Percentiles rank a stretch among this genome's conserved stretches.
Evolutionary conservation across 2,797 vertebrate genomes (phyloP).

Genomic region (Acanthurus tractus): DNA sequence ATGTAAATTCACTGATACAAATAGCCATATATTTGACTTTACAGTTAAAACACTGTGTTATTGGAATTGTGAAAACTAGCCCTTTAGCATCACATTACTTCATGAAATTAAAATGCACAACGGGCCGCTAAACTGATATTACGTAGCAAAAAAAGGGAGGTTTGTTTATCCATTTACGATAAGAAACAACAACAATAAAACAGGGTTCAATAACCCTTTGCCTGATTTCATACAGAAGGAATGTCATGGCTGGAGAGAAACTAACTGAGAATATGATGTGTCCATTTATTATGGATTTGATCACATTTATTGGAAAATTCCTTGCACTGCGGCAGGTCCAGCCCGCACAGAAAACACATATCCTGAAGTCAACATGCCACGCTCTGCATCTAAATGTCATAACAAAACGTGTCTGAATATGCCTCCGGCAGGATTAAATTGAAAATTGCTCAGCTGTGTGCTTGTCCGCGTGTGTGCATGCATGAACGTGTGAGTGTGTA

Average conservation of each 20-base stretch:
- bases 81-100: slow-evolving; percentile 40
- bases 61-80: slow-evolving; percentile 42
- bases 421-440: slow-evolving; percentile 62
- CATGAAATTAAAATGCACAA: slow-evolving; percentile 48
- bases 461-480: not conserved
- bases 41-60: slow-evolving; percentile 37
- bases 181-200: slow-evolving; percentile 49
- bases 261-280: slow-evolving; percentile 43
- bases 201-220: slow-evolving; percentile 24
- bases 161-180: slow-evolving; percentile 37
- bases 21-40: slow-evolving; percentile 24
- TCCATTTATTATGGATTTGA: slow-evolving; percentile 55
- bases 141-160: slow-evolving; percentile 8
- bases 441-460: slow-evolving; percentile 43
- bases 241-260: slow-evolving; percentile 39
- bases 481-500: no score
- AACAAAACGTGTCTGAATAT: slow-evolving; percentile 47
- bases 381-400: slow-evolving; percentile 59
- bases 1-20: slow-evolving; percentile 33
- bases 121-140: slow-evolving; percentile 43
- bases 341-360: slow-evolving; percentile 38
- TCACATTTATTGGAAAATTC: slow-evolving; percentile 67
- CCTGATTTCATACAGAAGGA: slow-evolving; percentile 51
- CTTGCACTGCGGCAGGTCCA: slow-evolving; percentile 34
- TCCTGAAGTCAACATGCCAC: slow-evolving; percentile 41